Percentiles rank a stretch among this genome's conserved stretches.
Conservation (phyloP, 1,140 invertebrate genomes). For the Drosophila sp. region DNA sequence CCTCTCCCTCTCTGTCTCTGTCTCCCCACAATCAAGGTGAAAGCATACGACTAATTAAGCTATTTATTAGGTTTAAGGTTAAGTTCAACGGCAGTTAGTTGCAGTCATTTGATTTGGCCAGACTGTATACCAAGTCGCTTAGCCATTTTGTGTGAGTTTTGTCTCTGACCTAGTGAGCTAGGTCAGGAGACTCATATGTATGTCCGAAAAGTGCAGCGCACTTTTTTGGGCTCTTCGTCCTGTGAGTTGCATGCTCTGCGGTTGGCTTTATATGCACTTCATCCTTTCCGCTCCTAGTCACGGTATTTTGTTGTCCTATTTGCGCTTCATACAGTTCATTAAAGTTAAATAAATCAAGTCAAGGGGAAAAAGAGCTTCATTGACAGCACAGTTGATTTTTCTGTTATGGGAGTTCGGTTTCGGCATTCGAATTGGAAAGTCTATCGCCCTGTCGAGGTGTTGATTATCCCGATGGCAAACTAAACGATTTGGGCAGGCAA, state of each 20-base stretch:
- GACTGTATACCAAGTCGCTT: constrained; percentile 7
- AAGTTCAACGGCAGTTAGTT: constrained; percentile 60
- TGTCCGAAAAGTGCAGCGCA: constrained; percentile 35
- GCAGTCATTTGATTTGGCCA: constrained; percentile 42
- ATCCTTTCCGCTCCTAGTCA: constrained; percentile 2
- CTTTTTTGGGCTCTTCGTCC: constrained; percentile 15
- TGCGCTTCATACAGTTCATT: constrained; percentile 46
- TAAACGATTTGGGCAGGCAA: not conserved
- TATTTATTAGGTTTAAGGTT: constrained; percentile 66
- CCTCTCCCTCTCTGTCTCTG: constrained; percentile 4
- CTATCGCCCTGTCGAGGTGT: constrained; percentile 31
- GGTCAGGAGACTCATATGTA: constrained; percentile 18
- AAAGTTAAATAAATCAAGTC: constrained; percentile 56
- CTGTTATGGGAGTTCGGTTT: constrained; percentile 6
- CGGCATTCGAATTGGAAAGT: constrained; percentile 1
- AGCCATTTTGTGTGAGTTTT: constrained; percentile 15
- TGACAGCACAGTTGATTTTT: constrained; percentile 49
- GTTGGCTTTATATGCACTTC: constrained; percentile 26
- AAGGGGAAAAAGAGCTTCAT: constrained; percentile 31
- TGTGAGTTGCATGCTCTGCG: constrained; percentile 28
- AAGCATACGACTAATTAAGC: constrained; percentile 55
- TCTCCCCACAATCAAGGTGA: constrained; percentile 43
- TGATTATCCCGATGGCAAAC: constrained; percentile 37
- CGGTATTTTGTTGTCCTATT: constrained; percentile 18
- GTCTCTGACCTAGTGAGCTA: not conserved